These are phyloP conservation scores for Oreochromis aureus DNA, from an alignment of 2,113 vertebrate species.

Conservation along the genomic window DNA sequence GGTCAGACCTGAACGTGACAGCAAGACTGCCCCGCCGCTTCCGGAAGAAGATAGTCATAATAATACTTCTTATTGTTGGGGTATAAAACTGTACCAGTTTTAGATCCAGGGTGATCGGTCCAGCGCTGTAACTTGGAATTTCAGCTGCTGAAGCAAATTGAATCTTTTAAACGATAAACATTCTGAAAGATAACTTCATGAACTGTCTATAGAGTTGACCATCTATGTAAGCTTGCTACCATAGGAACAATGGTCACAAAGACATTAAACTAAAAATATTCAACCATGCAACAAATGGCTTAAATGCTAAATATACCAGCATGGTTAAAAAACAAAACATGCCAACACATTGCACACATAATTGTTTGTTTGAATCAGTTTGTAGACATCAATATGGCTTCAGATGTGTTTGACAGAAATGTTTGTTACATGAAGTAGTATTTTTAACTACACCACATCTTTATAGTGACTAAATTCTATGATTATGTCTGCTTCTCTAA, in stretches of 20 bases:
- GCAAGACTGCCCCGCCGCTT: not conserved
- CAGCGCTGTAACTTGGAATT: not conserved
- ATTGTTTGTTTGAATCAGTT: not conserved
- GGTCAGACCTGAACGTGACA: not conserved
- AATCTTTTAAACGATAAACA: not conserved
- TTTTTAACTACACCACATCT: not conserved
- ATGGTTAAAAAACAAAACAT: not conserved
- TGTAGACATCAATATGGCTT: not conserved
- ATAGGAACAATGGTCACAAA: accelerated
- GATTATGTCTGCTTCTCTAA: not conserved
- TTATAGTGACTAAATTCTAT: not conserved
- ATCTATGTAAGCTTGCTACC: not conserved
- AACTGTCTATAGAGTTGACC: not conserved
- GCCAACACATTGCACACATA: not conserved
- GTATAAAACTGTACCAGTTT: not conserved
- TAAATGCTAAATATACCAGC: not conserved
- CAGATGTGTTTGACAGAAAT: not conserved
- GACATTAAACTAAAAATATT: not conserved
- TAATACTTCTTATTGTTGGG: not conserved
- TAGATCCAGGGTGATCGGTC: not conserved
- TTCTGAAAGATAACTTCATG: not conserved
- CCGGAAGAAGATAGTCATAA: not conserved
- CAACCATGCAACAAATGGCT: not conserved
- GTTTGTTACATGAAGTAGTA: not conserved
- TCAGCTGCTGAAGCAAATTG: not conserved